Evolutionary conservation across 2,888 invertebrate species (phyloP).

Genomic region (Brachypalpus laphriformis): DNA sequence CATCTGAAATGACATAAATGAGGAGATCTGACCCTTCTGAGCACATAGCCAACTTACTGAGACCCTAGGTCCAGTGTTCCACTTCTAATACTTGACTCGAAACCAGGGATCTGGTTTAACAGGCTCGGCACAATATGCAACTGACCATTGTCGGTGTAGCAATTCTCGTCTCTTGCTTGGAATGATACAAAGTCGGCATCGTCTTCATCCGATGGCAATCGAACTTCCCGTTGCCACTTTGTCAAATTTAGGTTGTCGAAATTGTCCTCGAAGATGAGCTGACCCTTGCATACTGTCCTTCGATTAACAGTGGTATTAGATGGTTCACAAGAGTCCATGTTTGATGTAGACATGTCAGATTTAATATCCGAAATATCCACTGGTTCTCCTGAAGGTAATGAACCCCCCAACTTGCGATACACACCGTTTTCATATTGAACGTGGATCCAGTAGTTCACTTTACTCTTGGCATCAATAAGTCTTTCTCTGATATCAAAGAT

Average conservation of each 20-base stretch:
- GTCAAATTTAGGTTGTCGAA: constrained; percentile 84
- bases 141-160: constrained; percentile 78
- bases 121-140: constrained; percentile 81
- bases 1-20: constrained; percentile 81
- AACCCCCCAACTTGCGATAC: constrained; percentile 1
- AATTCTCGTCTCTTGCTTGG: constrained; percentile 79
- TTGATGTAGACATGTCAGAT: too few relatives aligned
- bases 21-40: background rate
- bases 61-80: constrained; percentile 81
- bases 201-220: constrained; percentile 83
- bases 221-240: constrained; percentile 85
- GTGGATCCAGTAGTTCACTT: constrained; percentile 86
- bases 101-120: constrained; percentile 76
- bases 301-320: constrained; percentile 45
- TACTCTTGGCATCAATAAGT: constrained; percentile 84
- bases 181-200: constrained; percentile 84
- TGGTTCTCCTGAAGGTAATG: background rate
- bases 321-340: constrained; percentile 44
- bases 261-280: constrained; percentile 86
- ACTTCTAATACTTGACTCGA: constrained; percentile 75
- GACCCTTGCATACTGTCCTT: constrained; percentile 82
- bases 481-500: constrained; percentile 83
- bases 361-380: too few relatives aligned
- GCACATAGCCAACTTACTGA: constrained; percentile 78
- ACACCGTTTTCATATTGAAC: constrained; percentile 77